Evolutionary conservation across 2,797 vertebrate genomes (phyloP), one percentile per base, ranked within the genome.

Genomic region (Chiroxiphia lanceolata): DNA sequence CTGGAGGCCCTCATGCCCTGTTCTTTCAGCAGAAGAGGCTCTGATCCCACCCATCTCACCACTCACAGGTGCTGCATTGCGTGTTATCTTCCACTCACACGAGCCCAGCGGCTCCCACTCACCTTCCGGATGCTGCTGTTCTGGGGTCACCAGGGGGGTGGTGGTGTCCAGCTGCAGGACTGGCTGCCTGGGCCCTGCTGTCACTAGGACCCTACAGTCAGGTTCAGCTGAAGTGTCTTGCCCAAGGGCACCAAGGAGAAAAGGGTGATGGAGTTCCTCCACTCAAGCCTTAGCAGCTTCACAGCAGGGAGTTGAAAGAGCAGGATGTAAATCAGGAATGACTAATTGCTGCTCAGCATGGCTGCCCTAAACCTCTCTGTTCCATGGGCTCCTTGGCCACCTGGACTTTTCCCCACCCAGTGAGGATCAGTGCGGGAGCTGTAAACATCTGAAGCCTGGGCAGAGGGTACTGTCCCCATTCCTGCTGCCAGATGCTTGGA

Each of bases 281-380:
- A 29, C 86, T 93, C 77, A 59, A 93, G 90, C 89, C 85, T 0
- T 23, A 94, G 93, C 81, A 81, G 83, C 80, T 94, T 88, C 88
- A 48, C 63, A 95, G 92, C 74, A 74, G 92, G 90, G 80, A 96
- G 92, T 42, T 74, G 80, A 88, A 94, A 92, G 89, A 91, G 64
- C 64, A 87, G 92, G 85, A 94, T 90, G 90, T 87, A 95, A 96
- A 96, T 95, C 76, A 91, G 95, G 79, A 82, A 48, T 81, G 76
- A 93, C 80, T 88, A 88, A 94, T 81, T 93, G 79, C 87, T 82
- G 60, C 80, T 86, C 63, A 63, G 42, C 53, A 34, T 15, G 54
- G 89, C 81, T 63, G 68, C 59, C 81, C 60, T 84, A 23, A 81
- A 42, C 68, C 76, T 69, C 64, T 51, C 38, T 64, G 53, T 75